Evolutionary conservation across 2,113 vertebrate species (phyloP), one percentile per base, ranked within the genome.

Genomic region (Oplegnathus fasciatus): DNA sequence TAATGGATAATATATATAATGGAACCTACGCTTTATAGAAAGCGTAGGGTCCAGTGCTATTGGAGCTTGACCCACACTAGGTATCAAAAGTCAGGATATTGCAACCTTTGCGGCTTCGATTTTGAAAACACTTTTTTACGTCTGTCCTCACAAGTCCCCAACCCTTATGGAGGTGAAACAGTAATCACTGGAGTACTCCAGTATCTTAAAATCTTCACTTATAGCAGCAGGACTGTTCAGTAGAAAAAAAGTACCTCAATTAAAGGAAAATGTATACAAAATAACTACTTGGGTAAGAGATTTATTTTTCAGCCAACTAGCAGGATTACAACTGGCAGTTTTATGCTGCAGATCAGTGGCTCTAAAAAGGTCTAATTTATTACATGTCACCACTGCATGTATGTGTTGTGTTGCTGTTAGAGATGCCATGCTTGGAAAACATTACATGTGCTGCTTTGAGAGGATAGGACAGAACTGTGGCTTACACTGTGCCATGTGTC

Each of bases 401-500:
- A 68, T 60, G 77, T 84, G 83, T 69, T 77, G 68, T 84, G 76
- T 72, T 86, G 78, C 64, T 86, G 62, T 68, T 71, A 34, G 74
- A 68, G 73, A 77, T 86, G 64, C 46, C 44, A 77, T 64, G 52
- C 72, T 82, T 79, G 57, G 57, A 86, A 77, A 80, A 66, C 71
- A 84, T 79, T 75, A 78, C 75, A 71, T 78, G 30, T 14, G 11
- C 58, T 84, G 74, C 74, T 85, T 8, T 65, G 52, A 73, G 64
- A 72, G 55, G 70, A 82, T n/a, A 89, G 83, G 85, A 75, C 72
- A 77, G 66, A 57, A 37, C 60, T 32, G 37, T 54, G 74, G 34
- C 24, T 73, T 69, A 37, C 77, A 87, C 84, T 73, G 66, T 92
- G 91, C 78, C 95, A 86, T 94, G 95, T 93, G 94, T 94, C 95